A percentile compares a stretch with the other conserved stretches of the same genome.
Conservation (phyloP, 1,140 invertebrate genomes). For the Drosophila carrolli region DNA sequence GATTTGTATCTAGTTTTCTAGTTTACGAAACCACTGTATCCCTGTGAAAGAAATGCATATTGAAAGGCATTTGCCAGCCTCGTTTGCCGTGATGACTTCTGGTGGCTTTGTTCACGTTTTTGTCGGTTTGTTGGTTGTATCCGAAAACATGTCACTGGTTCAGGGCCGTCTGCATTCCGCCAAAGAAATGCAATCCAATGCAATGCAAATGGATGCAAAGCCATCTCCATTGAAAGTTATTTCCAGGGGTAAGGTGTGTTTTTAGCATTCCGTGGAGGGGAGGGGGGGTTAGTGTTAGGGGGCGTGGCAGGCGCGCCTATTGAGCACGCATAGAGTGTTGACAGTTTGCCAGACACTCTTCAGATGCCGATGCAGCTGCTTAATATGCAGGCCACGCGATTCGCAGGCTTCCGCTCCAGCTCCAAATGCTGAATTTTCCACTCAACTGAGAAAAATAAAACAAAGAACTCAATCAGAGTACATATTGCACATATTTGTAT, state of each 20-base stretch:
- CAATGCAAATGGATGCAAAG: constrained; percentile 51
- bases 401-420: constrained; percentile 17
- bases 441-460: constrained; percentile 10
- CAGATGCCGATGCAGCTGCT: constrained; percentile 41
- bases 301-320: constrained; percentile 42
- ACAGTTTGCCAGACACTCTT: constrained; percentile 50
- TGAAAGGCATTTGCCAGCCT: constrained; percentile 39
- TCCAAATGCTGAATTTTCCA: neutral
- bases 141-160: constrained; percentile 71
- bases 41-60: constrained; percentile 36
- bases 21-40: neutral
- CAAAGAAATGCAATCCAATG: constrained; percentile 43
- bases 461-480: neutral
- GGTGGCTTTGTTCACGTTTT: constrained; percentile 28
- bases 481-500: neutral
- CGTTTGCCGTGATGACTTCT: constrained; percentile 29
- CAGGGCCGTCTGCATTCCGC: constrained; percentile 57
- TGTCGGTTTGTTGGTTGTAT: constrained; percentile 5
- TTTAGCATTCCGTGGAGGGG: neutral
- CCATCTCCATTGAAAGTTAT: constrained; percentile 53
- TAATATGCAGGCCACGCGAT: constrained; percentile 56
- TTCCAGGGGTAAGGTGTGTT: constrained; percentile 10
- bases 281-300: neutral
- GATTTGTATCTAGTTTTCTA: neutral
- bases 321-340: constrained; percentile 67